Conservation (phyloP, 2,797 vertebrate genomes). For the Pristis pectinata region DNA sequence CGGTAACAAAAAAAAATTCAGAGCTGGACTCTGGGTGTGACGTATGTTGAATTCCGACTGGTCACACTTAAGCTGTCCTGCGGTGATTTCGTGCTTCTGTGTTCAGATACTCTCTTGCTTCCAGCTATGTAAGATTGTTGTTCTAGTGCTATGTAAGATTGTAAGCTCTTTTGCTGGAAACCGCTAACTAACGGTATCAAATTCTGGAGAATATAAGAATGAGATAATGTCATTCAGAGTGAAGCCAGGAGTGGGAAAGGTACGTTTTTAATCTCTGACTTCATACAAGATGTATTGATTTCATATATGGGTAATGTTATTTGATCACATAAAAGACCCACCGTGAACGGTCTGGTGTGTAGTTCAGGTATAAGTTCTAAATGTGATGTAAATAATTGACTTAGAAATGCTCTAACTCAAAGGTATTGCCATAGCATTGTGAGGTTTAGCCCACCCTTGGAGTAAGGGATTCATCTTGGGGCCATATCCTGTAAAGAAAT, state of each 20-base stretch:
- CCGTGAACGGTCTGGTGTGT: too few species aligned
- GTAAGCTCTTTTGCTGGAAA: background rate
- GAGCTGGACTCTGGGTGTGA: background rate
- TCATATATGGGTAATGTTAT: too few species aligned
- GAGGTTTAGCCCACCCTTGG: background rate
- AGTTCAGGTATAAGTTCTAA: background rate
- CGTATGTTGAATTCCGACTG: background rate
- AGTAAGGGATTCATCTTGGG: too few species aligned
- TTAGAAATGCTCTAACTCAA: background rate
- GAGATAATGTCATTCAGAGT: too few species aligned
- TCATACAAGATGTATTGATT: too few species aligned
- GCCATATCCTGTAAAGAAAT: background rate
- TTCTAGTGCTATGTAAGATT: too few species aligned
- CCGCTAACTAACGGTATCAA: background rate
- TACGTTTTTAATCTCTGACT: too few species aligned
- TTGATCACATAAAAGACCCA: background rate
- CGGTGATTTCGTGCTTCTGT: background rate
- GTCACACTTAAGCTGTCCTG: background rate
- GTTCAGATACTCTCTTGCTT: background rate
- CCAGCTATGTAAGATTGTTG: background rate
- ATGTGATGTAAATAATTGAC: background rate
- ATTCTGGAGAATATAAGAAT: background rate
- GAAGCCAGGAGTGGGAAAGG: too few species aligned
- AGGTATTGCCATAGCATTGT: too few species aligned
- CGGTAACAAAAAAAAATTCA: too few species aligned